These are phyloP conservation scores for Ictalurus furcatus DNA, from an alignment of 2,113 vertebrate species.

Conservation along the genomic window DNA sequence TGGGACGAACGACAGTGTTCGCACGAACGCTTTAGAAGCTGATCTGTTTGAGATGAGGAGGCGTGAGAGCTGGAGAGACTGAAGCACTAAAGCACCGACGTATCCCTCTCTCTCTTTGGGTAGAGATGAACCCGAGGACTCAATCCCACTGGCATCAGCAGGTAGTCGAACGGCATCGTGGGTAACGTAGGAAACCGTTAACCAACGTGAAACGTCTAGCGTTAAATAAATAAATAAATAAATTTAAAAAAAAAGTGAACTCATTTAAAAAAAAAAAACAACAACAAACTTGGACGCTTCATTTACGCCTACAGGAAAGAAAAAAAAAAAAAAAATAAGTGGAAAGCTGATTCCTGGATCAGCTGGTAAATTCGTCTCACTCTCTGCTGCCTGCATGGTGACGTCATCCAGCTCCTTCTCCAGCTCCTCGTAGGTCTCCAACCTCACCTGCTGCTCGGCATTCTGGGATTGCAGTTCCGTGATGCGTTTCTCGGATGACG, in stretches of 20 bases:
- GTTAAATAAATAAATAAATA: not conserved
- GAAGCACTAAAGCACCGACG: not conserved
- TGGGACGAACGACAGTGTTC: not conserved
- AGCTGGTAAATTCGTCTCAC: constrained; percentile 67
- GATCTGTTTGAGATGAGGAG: not conserved
- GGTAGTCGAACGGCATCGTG: not conserved
- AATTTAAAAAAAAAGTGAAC: not conserved
- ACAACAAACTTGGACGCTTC: not conserved
- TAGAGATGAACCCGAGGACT: not conserved
- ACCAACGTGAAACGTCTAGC: not conserved
- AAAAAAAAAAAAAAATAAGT: too few species aligned
- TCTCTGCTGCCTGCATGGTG: constrained; percentile 93
- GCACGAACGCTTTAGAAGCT: not conserved
- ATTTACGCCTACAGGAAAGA: not conserved
- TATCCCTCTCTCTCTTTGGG: not conserved
- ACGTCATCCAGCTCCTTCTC: constrained; percentile 94
- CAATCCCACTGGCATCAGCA: not conserved
- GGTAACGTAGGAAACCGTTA: not conserved
- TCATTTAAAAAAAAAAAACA: not conserved
- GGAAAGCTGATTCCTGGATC: not conserved
- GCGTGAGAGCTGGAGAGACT: not conserved
- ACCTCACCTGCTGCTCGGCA: constrained; percentile 82
- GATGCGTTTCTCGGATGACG: constrained; percentile 86
- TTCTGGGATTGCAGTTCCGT: constrained; percentile 87
- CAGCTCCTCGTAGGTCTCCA: constrained; percentile 89